A percentile compares a stretch with the other conserved stretches of the same genome.
phyloP scores from a whole-genome alignment of 2,113 vertebrate genomes.

The Todiramphus chloris region DNA sequence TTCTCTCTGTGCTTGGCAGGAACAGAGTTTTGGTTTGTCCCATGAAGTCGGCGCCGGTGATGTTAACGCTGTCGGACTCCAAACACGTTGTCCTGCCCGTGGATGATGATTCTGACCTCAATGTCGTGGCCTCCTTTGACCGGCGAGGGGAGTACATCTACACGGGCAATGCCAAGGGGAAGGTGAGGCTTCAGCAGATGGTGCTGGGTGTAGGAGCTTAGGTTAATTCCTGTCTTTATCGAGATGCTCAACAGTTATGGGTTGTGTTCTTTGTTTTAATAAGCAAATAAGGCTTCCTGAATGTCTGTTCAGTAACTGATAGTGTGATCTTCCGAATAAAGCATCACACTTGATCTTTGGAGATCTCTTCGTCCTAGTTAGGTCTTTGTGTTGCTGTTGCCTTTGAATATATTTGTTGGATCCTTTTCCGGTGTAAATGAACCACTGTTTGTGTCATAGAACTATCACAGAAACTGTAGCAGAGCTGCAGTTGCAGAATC shows the following conservation, averaged over 20 bases:
- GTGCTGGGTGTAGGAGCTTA: background rate
- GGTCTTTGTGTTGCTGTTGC: background rate
- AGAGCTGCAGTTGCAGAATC: background rate
- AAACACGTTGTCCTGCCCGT: conserved; percentile 95
- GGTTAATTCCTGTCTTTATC: no score
- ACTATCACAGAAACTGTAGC: background rate
- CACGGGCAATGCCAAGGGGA: conserved; percentile 97
- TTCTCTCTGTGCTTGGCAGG: conserved; percentile 68
- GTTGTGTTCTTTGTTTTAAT: background rate
- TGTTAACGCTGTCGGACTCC: conserved; percentile 94
- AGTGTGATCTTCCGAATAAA: accelerated
- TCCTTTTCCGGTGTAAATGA: background rate
- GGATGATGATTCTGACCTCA: conserved; percentile 98
- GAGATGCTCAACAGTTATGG: background rate
- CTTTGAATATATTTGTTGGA: background rate
- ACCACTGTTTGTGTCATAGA: background rate
- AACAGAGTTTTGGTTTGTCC: conserved; percentile 97
- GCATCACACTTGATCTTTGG: background rate
- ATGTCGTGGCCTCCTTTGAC: conserved; percentile 98
- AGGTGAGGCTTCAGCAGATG: conserved; percentile 78
- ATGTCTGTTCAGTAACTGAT: background rate
- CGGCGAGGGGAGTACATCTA: conserved; percentile 96
- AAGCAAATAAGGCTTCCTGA: background rate
- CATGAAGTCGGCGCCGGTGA: conserved; percentile 97
- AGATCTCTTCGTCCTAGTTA: background rate